These are phyloP conservation scores for Phylloscopus whistleri DNA, from an alignment of 2,113 vertebrate species.

Conservation along the genomic window DNA sequence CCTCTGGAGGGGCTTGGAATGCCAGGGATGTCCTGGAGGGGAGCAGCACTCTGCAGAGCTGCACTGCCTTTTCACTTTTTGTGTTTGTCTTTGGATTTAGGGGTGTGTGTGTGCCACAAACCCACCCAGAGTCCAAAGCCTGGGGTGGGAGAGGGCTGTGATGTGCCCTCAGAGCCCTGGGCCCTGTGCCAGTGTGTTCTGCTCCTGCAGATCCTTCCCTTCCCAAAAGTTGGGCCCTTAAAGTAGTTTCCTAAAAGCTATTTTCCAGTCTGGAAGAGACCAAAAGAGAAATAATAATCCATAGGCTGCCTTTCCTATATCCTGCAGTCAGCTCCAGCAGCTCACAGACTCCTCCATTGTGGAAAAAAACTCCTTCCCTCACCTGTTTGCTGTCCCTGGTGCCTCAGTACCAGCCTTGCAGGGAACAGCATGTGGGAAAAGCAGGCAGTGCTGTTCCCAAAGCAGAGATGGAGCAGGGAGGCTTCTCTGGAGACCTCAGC, in stretches of 20 bases:
- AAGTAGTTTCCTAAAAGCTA: background rate
- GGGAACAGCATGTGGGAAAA: conserved; percentile 25
- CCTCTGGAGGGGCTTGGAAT: background rate
- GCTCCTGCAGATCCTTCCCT: background rate
- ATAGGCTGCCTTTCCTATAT: background rate
- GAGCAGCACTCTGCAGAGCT: background rate
- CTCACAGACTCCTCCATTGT: background rate
- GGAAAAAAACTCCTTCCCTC: background rate
- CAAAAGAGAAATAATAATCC: background rate
- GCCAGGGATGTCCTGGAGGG: background rate
- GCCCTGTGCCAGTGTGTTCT: background rate
- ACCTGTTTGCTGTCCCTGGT: background rate
- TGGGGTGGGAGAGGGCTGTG: background rate
- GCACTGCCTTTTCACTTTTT: background rate
- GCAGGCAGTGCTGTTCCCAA: conserved; percentile 14
- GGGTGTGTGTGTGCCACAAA: background rate
- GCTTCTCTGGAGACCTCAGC: conserved; percentile 29
- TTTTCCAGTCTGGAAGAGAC: background rate
- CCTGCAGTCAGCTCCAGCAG: background rate
- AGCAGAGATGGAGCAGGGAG: background rate
- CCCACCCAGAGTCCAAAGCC: background rate
- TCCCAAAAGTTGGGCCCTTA: background rate
- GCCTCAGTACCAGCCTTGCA: background rate
- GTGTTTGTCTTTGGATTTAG: background rate
- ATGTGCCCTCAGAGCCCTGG: background rate